Percentiles rank a stretch among this genome's conserved stretches.
phyloP scores from a whole-genome alignment of 2,888 invertebrate species.

The Tetramorium bicarinatum region DNA sequence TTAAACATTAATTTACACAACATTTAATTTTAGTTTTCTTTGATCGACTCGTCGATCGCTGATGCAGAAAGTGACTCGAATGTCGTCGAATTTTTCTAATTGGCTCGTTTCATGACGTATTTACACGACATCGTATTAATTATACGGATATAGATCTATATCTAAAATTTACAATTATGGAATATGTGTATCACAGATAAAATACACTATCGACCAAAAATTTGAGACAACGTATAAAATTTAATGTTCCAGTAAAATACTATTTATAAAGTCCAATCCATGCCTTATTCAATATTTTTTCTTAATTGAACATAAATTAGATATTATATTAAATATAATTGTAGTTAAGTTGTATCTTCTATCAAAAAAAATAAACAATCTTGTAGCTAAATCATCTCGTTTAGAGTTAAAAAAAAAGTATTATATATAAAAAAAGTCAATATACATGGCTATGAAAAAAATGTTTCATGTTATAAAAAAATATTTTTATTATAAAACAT shows the following conservation, averaged over 20 bases:
- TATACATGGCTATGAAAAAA: background rate
- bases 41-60: background rate
- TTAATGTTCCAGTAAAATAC: too few relatives aligned
- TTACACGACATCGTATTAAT: constrained; percentile 26
- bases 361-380: too few relatives aligned
- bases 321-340: too few relatives aligned
- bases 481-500: background rate
- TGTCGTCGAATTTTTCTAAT: background rate
- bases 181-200: background rate
- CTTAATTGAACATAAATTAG: too few relatives aligned
- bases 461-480: background rate
- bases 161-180: background rate
- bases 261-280: too few relatives aligned
- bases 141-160: background rate
- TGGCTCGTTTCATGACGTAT: background rate
- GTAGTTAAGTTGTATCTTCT: too few relatives aligned
- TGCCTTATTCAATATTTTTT: too few relatives aligned
- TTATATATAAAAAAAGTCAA: background rate
- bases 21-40: constrained; percentile 18
- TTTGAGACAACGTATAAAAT: too few relatives aligned
- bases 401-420: too few relatives aligned
- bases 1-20: constrained; percentile 8
- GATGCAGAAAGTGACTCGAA: background rate
- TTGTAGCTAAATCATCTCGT: too few relatives aligned
- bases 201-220: too few relatives aligned